Conservation (phyloP, 1,140 invertebrate species). For the Mercenaria mercenaria region DNA sequence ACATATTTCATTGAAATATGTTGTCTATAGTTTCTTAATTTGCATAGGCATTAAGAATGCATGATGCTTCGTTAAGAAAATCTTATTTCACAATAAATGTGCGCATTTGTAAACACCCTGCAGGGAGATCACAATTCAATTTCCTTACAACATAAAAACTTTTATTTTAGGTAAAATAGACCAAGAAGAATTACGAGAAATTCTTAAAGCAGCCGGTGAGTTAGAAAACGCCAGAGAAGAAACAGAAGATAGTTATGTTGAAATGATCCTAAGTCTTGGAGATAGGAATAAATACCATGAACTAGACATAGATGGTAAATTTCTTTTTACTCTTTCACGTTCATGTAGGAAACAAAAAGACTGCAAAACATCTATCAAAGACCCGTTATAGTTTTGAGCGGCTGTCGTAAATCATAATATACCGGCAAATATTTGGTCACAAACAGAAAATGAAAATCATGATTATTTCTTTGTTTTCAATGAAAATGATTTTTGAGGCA, state of each 20-base stretch:
- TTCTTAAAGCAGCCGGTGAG: neutral
- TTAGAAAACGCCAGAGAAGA: neutral
- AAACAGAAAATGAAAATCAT: neutral
- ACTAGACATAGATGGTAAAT: slow-evolving; percentile 31
- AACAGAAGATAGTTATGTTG: neutral
- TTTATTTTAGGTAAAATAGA: slow-evolving; percentile 72
- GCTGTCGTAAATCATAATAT: neutral
- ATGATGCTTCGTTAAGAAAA: too few relatives aligned
- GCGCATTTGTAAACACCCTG: too few relatives aligned
- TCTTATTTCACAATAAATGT: too few relatives aligned
- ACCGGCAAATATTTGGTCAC: neutral
- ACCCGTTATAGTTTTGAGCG: neutral
- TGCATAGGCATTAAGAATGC: too few relatives aligned
- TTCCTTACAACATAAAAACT: too few relatives aligned
- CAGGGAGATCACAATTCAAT: too few relatives aligned
- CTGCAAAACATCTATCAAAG: neutral
- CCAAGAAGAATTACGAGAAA: slow-evolving; percentile 15
- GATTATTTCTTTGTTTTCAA: neutral
- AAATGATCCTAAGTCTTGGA: neutral
- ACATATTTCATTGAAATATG: too few relatives aligned
- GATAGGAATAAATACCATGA: slow-evolving; percentile 3
- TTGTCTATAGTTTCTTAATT: too few relatives aligned
- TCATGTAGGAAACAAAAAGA: neutral
- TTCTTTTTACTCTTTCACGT: neutral
- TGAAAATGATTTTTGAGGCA: too few relatives aligned